Conservation (phyloP, 2,888 invertebrate genomes). For the Cantharis rufa region DNA sequence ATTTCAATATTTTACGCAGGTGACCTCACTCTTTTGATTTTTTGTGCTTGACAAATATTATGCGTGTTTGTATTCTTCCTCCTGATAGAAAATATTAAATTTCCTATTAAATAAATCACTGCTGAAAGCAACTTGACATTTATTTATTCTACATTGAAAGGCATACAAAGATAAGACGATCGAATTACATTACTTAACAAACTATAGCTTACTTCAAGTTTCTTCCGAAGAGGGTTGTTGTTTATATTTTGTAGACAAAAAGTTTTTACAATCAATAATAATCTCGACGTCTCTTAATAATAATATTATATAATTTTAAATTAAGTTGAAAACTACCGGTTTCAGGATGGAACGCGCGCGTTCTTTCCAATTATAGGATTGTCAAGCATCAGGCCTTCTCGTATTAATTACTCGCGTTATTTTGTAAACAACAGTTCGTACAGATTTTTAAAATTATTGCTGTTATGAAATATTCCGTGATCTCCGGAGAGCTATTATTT, state of each 20-base stretch:
- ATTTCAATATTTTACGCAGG: neutral
- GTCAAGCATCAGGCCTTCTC: neutral
- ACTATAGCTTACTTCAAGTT: neutral
- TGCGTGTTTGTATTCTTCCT: slow-evolving; percentile 17
- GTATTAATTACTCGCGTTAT: neutral
- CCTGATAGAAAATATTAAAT: slow-evolving; percentile 22
- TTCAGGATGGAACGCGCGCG: neutral
- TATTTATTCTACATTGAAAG: slow-evolving; percentile 28
- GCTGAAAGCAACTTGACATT: slow-evolving; percentile 17
- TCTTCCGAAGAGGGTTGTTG: neutral
- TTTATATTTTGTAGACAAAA: neutral
- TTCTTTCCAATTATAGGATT: neutral
- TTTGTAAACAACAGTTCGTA: neutral
- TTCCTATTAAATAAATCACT: slow-evolving; percentile 27
- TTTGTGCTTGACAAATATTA: slow-evolving; percentile 1
- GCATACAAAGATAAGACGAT: slow-evolving; percentile 19
- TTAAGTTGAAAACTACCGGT: neutral
- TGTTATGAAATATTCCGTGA: neutral
- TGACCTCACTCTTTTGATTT: neutral
- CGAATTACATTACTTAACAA: slow-evolving; percentile 12
- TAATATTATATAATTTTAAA: neutral
- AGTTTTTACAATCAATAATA: neutral
- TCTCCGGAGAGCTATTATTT: neutral
- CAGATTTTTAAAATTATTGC: neutral
- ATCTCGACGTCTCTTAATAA: too few species aligned